Evolutionary conservation across 1,140 invertebrate genomes (phyloP), one percentile per base, ranked within the genome.

Genomic region (Ceratitis capitata): DNA sequence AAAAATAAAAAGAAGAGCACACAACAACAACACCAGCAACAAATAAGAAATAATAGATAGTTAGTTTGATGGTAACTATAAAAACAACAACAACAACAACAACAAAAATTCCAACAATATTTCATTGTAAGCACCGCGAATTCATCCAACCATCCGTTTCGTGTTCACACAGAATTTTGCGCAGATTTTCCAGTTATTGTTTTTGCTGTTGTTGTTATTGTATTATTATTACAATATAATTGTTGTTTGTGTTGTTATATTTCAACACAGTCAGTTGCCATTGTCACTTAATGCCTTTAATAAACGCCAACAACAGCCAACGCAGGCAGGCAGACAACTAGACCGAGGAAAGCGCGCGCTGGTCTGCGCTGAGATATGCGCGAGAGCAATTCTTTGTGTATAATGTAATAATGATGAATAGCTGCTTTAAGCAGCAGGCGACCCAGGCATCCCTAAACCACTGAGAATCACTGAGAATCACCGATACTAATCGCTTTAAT

Each of bases 21-120:
- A 45, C n/a, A 45, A 19, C 19, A 78, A 74, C 35, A 45, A 78
- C 4, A n/a, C n/a, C n/a, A 78, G 45, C 69, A 45, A 78, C 69
- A 78, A 78, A 23, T 45, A 29, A 78, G n/a, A 78, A 78, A 78
- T 78, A 78, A 47, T 78, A 78, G n/a, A 45, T 78, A 45, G 69
- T 0, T n/a, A 56, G n/a, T 56, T n/a, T n/a, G 51, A 5, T 56
- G 51, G 23, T n/a, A 42, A 78, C 39, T n/a, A n/a, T n/a, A 45
- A 78, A 78, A 53, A 78, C 69, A 78, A 10, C 19, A 78, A 45
- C 61, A 78, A 78, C 1, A 78, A 78, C 39, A 4, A 1, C 32
- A 16, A 16, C 32, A 35, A 16, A 16, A 19, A n/a, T n/a, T n/a
- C n/a, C n/a, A n/a, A n/a, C n/a, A n/a, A n/a, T n/a, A n/a, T n/a